A percentile compares a stretch with the other conserved stretches of the same genome.
Conservation (phyloP, 1,140 invertebrate species). For the Radopholus similis region DNA sequence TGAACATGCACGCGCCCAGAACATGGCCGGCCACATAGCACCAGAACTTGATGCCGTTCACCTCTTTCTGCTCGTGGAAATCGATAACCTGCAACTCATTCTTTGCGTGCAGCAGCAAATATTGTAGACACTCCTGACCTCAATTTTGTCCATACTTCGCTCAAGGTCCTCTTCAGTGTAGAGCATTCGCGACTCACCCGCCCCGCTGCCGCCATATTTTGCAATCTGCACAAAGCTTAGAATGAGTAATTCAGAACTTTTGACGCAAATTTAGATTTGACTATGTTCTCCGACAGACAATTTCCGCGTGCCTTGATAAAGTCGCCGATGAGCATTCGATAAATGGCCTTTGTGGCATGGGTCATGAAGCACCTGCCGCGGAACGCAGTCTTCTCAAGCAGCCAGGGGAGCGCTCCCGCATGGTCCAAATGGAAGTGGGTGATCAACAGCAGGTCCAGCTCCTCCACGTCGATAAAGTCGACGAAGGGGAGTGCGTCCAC, state of each 20-base stretch:
- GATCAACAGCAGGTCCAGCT: slow-evolving; percentile 83
- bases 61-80: slow-evolving; percentile 75
- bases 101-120: slow-evolving; percentile 11
- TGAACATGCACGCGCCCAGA: slow-evolving; percentile 98
- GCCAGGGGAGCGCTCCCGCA: slow-evolving; percentile 95
- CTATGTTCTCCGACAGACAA: too few species aligned
- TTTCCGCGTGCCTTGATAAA: slow-evolving; percentile 99
- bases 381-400: slow-evolving; percentile 92
- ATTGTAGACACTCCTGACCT: slow-evolving; percentile 64
- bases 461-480: slow-evolving; percentile 92
- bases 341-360: slow-evolving; percentile 98
- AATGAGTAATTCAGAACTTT: neutral
- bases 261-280: neutral
- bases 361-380: slow-evolving; percentile 84
- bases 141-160: slow-evolving; percentile 95
- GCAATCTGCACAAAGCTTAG: slow-evolving; percentile 29
- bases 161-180: slow-evolving; percentile 95
- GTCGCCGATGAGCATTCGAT: slow-evolving; percentile 94
- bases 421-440: slow-evolving; percentile 89
- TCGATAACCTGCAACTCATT: slow-evolving; percentile 45
- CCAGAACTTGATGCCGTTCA: slow-evolving; percentile 89
- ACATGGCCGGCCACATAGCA: slow-evolving; percentile 98
- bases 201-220: slow-evolving; percentile 66
- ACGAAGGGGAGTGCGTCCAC: slow-evolving; percentile 96
- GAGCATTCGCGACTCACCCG: slow-evolving; percentile 71